Conservation (phyloP, 1,140 invertebrate species). For the Neodiprion virginianus region DNA sequence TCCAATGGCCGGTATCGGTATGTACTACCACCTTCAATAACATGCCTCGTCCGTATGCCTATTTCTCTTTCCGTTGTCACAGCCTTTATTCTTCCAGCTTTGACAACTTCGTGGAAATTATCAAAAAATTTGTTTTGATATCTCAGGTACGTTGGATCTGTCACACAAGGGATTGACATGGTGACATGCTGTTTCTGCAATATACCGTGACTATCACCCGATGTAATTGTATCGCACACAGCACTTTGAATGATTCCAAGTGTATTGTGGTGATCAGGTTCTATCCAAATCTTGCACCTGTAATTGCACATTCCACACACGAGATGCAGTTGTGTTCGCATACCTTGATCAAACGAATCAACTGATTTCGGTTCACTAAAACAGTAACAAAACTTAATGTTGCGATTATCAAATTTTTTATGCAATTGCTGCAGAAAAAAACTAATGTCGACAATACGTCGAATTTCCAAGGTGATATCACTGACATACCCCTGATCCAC, state of each 20-base stretch:
- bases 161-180: conserved; percentile 33
- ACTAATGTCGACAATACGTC: conserved; percentile 24
- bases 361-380: conserved; percentile 6
- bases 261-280: conserved; percentile 1
- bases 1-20: conserved; percentile 45
- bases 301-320: conserved; percentile 24
- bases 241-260: conserved; percentile 25
- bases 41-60: conserved; percentile 37
- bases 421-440: conserved; percentile 18
- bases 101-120: conserved; percentile 26
- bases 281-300: conserved; percentile 14
- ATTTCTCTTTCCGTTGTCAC: conserved; percentile 37
- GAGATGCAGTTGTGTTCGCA: conserved; percentile 18
- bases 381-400: not conserved
- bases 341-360: conserved; percentile 14
- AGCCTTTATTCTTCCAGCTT: conserved; percentile 32
- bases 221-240: conserved; percentile 21
- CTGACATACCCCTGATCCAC: too few relatives aligned
- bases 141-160: conserved; percentile 25
- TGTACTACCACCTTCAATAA: conserved; percentile 36
- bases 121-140: conserved; percentile 25
- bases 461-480: not conserved
- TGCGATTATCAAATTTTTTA: conserved; percentile 15
- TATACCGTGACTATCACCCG: conserved; percentile 21
- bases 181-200: conserved; percentile 17